phyloP scores from a whole-genome alignment of 2,113 vertebrate genomes.

The Ciconia stormi region DNA sequence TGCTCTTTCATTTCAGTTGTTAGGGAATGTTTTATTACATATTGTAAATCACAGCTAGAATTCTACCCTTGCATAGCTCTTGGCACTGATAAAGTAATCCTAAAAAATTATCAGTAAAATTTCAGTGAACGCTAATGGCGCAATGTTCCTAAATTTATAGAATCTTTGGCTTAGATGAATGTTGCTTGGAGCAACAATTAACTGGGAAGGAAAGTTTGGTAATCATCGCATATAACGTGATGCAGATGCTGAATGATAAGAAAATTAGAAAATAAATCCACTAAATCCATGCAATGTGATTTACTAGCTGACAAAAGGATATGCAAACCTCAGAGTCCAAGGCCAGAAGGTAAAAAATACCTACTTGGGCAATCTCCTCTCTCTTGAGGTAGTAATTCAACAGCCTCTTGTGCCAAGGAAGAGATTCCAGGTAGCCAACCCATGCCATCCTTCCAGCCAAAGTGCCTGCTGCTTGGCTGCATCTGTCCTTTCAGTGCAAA shows the following conservation, averaged over 20 bases:
- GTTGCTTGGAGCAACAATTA: conserved; percentile 13
- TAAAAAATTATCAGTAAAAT: neutral
- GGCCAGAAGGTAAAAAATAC: neutral
- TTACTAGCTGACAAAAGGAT: neutral
- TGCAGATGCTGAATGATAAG: neutral
- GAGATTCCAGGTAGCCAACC: conserved; percentile 33
- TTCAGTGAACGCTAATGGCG: neutral
- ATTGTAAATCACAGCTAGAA: conserved; percentile 29
- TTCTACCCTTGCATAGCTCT: neutral
- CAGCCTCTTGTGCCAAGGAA: conserved; percentile 46
- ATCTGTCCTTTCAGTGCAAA: conserved; percentile 19
- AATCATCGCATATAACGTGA: neutral
- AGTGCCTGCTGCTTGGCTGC: conserved; percentile 23
- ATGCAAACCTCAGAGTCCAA: neutral
- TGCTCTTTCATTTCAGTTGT: neutral
- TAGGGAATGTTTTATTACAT: neutral
- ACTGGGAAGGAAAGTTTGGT: neutral
- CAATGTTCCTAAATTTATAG: neutral
- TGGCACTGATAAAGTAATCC: neutral
- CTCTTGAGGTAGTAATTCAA: neutral
- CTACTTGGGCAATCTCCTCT: neutral
- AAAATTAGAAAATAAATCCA: neutral
- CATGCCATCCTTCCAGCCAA: conserved; percentile 10
- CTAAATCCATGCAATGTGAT: neutral
- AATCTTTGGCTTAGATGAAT: neutral